A percentile compares a stretch with the other conserved stretches of the same genome.
Conservation (phyloP, 2,888 invertebrate species). For the Meiosimyza decipiens region DNA sequence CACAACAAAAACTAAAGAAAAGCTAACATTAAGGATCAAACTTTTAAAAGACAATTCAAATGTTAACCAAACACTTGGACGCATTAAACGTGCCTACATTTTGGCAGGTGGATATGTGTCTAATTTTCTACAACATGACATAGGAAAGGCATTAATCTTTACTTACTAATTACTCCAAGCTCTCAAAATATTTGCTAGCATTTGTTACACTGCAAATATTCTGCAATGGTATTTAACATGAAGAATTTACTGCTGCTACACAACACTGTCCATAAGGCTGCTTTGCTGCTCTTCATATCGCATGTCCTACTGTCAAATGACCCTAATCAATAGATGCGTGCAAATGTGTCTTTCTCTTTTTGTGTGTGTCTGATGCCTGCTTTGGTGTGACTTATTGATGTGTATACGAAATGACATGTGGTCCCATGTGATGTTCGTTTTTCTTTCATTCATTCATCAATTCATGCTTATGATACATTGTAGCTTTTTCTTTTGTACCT, state of each 20-base stretch:
- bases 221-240: too few species aligned
- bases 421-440: conserved; percentile 55
- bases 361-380: conserved; percentile 34
- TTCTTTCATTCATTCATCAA: conserved; percentile 18
- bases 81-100: conserved; percentile 33
- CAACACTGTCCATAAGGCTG: conserved; percentile 43
- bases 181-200: too few species aligned
- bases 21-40: neutral
- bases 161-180: too few species aligned
- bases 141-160: too few species aligned
- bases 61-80: conserved; percentile 29
- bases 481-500: conserved; percentile 36
- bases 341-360: conserved; percentile 13
- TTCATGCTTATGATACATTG: conserved; percentile 20
- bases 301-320: conserved; percentile 51
- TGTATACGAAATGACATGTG: conserved; percentile 52
- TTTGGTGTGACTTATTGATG: conserved; percentile 50
- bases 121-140: too few species aligned
- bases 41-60: conserved; percentile 35
- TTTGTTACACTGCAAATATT: too few species aligned
- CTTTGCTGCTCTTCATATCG: neutral
- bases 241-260: too few species aligned
- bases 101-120: neutral
- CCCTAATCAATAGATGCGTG: conserved; percentile 61
- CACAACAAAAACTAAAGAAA: conserved; percentile 11